phyloP scores from a whole-genome alignment of 2,113 vertebrate species.

The Phocoena sinus region DNA sequence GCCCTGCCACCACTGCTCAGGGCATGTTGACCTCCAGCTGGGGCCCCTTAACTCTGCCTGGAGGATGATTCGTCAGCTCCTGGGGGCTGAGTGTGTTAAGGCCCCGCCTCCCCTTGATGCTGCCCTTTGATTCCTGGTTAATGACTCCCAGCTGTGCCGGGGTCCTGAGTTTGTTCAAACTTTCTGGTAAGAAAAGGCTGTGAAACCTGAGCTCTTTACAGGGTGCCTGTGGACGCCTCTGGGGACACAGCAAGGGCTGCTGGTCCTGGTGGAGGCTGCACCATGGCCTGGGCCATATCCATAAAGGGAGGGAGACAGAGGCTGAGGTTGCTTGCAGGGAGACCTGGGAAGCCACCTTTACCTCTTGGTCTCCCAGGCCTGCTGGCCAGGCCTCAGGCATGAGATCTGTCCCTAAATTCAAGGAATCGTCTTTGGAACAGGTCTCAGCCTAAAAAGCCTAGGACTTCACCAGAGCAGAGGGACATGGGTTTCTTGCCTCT shows the following conservation, averaged over 20 bases:
- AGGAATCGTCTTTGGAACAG: neutral
- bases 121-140: conserved; percentile 56
- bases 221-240: neutral
- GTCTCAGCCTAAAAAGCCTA: neutral
- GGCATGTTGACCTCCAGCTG: neutral
- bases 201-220: conserved; percentile 44
- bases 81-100: neutral
- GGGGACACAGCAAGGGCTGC: neutral
- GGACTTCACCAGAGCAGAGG: neutral
- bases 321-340: neutral
- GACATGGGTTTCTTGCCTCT: neutral
- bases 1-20: neutral
- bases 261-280: neutral
- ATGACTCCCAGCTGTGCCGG: conserved; percentile 60
- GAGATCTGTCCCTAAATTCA: neutral
- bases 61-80: neutral
- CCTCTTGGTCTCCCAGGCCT: neutral
- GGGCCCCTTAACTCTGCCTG: neutral
- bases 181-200: neutral
- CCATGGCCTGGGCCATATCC: neutral
- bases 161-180: neutral
- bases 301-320: neutral
- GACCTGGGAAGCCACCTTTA: neutral
- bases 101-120: neutral
- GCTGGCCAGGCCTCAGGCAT: neutral